Conservation (phyloP, 1,140 invertebrate genomes). For the Sycophaga agraensis region DNA sequence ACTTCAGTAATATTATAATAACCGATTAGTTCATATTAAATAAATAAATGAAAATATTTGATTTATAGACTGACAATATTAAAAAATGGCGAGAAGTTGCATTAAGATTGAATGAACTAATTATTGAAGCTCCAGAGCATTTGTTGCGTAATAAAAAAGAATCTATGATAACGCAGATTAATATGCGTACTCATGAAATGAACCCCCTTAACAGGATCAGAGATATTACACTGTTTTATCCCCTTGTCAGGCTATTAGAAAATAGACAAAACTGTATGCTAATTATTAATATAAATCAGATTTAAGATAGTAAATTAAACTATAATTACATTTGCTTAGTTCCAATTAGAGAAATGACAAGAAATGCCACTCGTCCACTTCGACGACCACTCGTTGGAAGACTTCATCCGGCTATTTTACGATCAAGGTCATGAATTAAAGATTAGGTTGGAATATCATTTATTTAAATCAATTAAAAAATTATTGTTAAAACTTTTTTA, state of each 20-base stretch:
- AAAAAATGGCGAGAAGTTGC: conserved; percentile 41
- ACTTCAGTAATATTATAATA: too few species aligned
- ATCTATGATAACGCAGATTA: background rate
- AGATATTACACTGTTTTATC: conserved; percentile 32
- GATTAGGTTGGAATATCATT: too few species aligned
- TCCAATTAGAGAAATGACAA: conserved; percentile 6
- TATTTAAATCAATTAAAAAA: too few species aligned
- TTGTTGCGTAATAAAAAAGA: conserved; percentile 31
- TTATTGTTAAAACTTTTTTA: too few species aligned
- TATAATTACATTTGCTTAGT: conserved; percentile 10
- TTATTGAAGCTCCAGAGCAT: conserved; percentile 40
- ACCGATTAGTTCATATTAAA: background rate
- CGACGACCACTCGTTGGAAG: conserved; percentile 17
- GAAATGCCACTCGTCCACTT: background rate
- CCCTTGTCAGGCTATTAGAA: conserved; percentile 28
- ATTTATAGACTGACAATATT: conserved; percentile 36
- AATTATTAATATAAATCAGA: too few species aligned
- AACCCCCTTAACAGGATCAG: conserved; percentile 24
- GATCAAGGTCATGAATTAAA: background rate
- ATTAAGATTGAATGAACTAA: conserved; percentile 40
- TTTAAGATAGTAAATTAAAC: too few species aligned
- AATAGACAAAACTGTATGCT: conserved; percentile 31
- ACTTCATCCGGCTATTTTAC: conserved; percentile 25
- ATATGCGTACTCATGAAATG: conserved; percentile 13
- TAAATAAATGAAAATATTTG: background rate